These are phyloP conservation scores for Caranx melampygus DNA, from an alignment of 2,113 vertebrate genomes.

Conservation along the genomic window DNA sequence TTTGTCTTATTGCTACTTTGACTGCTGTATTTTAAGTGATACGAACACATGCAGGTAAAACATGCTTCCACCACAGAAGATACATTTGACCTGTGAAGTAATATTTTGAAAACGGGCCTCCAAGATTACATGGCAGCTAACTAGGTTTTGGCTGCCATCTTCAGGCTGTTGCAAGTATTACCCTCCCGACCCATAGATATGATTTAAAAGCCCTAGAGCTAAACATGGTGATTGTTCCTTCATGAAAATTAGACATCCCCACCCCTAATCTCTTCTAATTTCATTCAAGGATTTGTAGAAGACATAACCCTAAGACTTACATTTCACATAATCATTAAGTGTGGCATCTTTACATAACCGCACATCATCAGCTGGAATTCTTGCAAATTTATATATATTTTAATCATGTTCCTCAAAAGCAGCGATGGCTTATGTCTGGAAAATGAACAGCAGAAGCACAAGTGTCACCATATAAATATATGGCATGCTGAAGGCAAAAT, in stretches of 20 bases:
- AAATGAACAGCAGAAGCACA: constrained; percentile 46
- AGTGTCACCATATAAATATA: constrained; percentile 53
- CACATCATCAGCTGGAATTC: constrained; percentile 51
- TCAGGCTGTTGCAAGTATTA: constrained; percentile 74
- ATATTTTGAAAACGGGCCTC: constrained; percentile 60
- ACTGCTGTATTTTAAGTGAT: constrained; percentile 67
- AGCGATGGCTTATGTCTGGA: constrained; percentile 49
- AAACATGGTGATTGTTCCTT: constrained; percentile 75
- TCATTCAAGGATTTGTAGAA: constrained; percentile 72
- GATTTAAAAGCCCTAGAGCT: constrained; percentile 71
- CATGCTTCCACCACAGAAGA: constrained; percentile 59
- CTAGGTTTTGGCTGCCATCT: constrained; percentile 88
- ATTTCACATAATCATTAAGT: constrained; percentile 59
- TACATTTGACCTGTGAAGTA: constrained; percentile 78
- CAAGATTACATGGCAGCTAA: constrained; percentile 59
- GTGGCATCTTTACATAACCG: constrained; percentile 62
- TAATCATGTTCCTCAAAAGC: constrained; percentile 66
- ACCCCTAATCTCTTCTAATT: constrained; percentile 77
- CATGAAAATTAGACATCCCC: constrained; percentile 78
- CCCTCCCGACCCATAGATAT: constrained; percentile 30
- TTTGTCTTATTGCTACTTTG: constrained; percentile 55
- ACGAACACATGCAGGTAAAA: constrained; percentile 62
- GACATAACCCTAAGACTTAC: constrained; percentile 65
- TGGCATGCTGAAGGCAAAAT: constrained; percentile 51
- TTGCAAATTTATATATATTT: constrained; percentile 54